A percentile compares a stretch with the other conserved stretches of the same genome.
These are phyloP conservation scores for Spheniscus mendiculus DNA, from an alignment of 2,113 vertebrate genomes.

Conservation along the genomic window DNA sequence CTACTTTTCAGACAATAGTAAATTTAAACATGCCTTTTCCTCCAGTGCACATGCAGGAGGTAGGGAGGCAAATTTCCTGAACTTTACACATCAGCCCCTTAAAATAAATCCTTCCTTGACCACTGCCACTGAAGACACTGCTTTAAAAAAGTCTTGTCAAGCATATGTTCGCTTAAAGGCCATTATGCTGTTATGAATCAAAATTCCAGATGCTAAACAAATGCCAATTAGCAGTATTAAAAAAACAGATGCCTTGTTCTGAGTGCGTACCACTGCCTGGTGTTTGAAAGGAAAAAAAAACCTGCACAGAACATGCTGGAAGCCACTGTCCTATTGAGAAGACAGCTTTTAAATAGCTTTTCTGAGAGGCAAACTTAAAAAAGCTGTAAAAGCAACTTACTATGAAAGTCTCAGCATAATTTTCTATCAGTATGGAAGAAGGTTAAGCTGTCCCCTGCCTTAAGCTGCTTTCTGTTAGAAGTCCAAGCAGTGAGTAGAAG, in stretches of 20 bases:
- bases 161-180: slow-evolving; percentile 8
- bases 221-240: slow-evolving; percentile 55
- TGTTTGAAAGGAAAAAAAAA: neutral
- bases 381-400: slow-evolving; percentile 58
- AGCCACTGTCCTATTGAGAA: slow-evolving; percentile 49
- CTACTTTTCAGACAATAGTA: neutral
- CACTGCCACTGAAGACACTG: neutral
- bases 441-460: slow-evolving; percentile 62
- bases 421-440: slow-evolving; percentile 41
- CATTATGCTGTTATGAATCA: slow-evolving; percentile 50
- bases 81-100: neutral
- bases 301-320: slow-evolving; percentile 35
- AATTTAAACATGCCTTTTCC: neutral
- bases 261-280: slow-evolving; percentile 23
- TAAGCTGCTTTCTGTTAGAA: slow-evolving; percentile 44
- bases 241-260: slow-evolving; percentile 50
- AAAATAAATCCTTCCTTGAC: neutral
- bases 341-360: slow-evolving; percentile 54
- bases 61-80: neutral
- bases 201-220: slow-evolving; percentile 65
- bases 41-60: neutral
- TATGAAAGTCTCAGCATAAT: slow-evolving; percentile 63
- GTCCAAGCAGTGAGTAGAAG: neutral
- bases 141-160: neutral
- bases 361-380: slow-evolving; percentile 40